Evolutionary conservation across 1,140 invertebrate species (phyloP), one percentile per base, ranked within the genome.

Genomic region (Maniola jurtina): DNA sequence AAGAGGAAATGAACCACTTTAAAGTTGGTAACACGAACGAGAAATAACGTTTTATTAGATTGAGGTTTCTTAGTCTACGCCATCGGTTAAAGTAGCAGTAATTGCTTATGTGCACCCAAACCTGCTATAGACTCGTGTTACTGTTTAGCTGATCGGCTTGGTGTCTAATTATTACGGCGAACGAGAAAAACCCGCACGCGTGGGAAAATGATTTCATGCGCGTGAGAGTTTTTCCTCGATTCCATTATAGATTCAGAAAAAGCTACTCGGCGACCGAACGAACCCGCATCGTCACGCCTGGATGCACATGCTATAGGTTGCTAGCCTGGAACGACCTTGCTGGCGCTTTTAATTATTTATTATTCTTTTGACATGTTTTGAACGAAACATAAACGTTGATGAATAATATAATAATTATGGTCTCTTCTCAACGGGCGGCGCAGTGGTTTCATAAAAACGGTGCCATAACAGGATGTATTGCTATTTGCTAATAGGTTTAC

Each of bases 151-250:
- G 42, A 45, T 45, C 5, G 42, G 42, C 9, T 45, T 45, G 7
- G 38, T 7, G 38, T 63, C 42, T 68, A 72, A 72, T 70, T 75
- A 70, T 54, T 16, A 16, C 14, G 16, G 48, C 48, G 15, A 75
- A 79, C 71, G 47, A 77, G 77, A 77, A 83, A 81, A 80, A 76
- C 69, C 67, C 52, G 73, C 77, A 75, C 77, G 74, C 86, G 82
- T 89, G 86, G 84, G 86, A 89, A 89, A 80, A 64, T 68, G 82
- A 81, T 87, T 82, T 84, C 76, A 80, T 83, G 77, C 79, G 79
- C 83, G 77, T 79, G 83, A 80, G 81, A 80, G 66, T 81, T 83
- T 87, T 85, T 81, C 80, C 42, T 73, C 72, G 68, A 76, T 76
- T 72, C 73, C 71, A 75, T 73, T 70, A 72, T 71, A 71, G 73